phyloP scores from a whole-genome alignment of 2,797 vertebrate species.

The Diceros bicornis region DNA sequence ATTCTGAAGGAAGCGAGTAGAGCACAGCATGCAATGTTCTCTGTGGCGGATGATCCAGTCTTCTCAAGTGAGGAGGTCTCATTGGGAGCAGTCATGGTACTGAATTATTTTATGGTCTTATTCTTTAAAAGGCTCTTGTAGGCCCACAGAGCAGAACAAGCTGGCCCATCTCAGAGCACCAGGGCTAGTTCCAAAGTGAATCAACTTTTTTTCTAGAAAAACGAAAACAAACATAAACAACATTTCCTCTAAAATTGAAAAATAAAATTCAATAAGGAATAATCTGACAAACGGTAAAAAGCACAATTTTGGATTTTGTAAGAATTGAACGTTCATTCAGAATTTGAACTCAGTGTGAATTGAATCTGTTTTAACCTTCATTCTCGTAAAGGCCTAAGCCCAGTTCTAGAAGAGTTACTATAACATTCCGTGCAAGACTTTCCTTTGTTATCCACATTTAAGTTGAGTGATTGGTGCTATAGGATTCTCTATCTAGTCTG shows the following conservation, averaged over 20 bases:
- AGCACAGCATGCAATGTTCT: constrained; percentile 63
- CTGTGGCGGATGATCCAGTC: background rate
- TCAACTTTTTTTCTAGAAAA: constrained; percentile 23
- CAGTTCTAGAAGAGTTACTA: background rate
- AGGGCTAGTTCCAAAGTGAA: constrained; percentile 44
- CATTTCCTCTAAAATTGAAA: constrained; percentile 58
- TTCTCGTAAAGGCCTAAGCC: background rate
- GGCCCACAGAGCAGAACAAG: constrained; percentile 62
- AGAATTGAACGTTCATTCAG: constrained; percentile 24
- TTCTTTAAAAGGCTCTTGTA: constrained; percentile 69
- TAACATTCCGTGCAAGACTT: background rate
- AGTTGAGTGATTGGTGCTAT: background rate
- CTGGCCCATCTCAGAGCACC: constrained; percentile 29
- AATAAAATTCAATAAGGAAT: background rate
- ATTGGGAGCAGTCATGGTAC: constrained; percentile 28
- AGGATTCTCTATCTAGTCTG: background rate
- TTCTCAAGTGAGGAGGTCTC: constrained; percentile 59
- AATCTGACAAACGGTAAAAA: background rate
- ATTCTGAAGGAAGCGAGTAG: constrained; percentile 54
- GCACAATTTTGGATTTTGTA: constrained; percentile 33
- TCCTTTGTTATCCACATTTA: background rate
- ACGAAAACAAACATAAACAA: constrained; percentile 41
- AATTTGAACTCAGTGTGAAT: constrained; percentile 11
- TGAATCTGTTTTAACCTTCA: background rate
- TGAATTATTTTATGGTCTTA: constrained; percentile 69